A percentile compares a stretch with the other conserved stretches of the same genome.
Evolutionary conservation across 2,113 vertebrate genomes (phyloP).

Genomic region (Calyptomena viridis): DNA sequence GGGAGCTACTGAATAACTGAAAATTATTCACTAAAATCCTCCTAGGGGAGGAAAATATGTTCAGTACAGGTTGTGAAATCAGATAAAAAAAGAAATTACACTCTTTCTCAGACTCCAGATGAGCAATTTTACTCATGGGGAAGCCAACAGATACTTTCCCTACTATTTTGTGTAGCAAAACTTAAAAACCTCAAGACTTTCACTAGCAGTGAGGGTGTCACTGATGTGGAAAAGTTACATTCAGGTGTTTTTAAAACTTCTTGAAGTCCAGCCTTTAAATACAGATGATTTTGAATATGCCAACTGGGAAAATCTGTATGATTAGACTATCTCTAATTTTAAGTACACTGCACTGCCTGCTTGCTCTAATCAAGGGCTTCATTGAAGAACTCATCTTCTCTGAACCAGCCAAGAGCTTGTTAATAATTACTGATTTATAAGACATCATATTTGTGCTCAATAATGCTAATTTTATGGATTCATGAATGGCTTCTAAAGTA

Average conservation of each 20-base stretch:
- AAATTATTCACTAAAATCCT: not conserved
- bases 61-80: not conserved
- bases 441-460: not conserved
- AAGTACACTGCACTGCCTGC: not conserved
- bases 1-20: not conserved
- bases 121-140: not conserved
- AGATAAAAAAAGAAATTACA: not conserved
- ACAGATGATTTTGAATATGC: not conserved
- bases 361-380: not conserved
- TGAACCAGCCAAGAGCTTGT: not conserved
- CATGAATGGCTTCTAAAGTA: not conserved
- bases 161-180: not conserved
- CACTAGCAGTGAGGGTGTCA: not conserved
- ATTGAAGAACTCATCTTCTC: not conserved
- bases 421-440: constrained; percentile 9
- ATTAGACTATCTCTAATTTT: not conserved
- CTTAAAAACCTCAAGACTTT: not conserved
- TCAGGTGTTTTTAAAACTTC: not conserved
- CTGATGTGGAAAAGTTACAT: not conserved
- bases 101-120: not conserved
- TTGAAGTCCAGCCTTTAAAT: not conserved
- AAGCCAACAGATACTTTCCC: not conserved
- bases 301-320: not conserved
- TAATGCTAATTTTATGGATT: constrained; percentile 6
- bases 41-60: not conserved